These are phyloP conservation scores for Dicycla oo DNA, from an alignment of 2,888 invertebrate genomes.

Conservation along the genomic window DNA sequence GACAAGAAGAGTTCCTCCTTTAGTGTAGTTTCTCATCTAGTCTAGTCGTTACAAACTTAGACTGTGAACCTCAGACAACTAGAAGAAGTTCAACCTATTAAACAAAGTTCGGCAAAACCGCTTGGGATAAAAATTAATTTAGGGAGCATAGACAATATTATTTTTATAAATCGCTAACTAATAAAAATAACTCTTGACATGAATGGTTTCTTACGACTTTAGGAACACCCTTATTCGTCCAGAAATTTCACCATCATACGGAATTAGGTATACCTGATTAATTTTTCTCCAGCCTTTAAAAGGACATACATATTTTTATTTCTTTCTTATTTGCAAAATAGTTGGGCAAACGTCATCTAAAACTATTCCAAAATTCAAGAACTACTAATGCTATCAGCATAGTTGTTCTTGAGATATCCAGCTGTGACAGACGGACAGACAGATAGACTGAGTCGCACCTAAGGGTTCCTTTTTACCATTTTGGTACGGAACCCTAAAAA, in stretches of 20 bases:
- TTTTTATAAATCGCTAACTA: not conserved
- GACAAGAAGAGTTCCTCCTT: constrained; percentile 14
- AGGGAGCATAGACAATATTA: not conserved
- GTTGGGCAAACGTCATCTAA: too few species aligned
- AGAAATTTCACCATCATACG: not conserved
- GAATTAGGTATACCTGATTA: not conserved
- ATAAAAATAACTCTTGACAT: not conserved
- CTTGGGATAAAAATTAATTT: not conserved
- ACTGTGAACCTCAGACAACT: constrained; percentile 18
- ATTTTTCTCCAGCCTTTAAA: not conserved
- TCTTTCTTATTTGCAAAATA: too few species aligned
- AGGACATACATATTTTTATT: too few species aligned
- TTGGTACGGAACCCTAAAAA: too few species aligned
- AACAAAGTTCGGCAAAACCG: constrained; percentile 18
- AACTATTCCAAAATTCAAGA: too few species aligned
- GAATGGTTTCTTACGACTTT: not conserved
- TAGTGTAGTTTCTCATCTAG: constrained; percentile 22
- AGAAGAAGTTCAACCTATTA: constrained; percentile 37
- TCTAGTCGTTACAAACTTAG: constrained; percentile 31
- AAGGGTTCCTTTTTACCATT: too few species aligned
- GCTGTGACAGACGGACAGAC: too few species aligned
- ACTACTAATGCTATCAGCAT: too few species aligned
- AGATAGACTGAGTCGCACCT: too few species aligned
- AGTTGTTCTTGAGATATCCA: too few species aligned
- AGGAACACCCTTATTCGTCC: too few species aligned